These are phyloP conservation scores for Xylophagus ater DNA, from an alignment of 2,888 invertebrate genomes.

Conservation along the genomic window DNA sequence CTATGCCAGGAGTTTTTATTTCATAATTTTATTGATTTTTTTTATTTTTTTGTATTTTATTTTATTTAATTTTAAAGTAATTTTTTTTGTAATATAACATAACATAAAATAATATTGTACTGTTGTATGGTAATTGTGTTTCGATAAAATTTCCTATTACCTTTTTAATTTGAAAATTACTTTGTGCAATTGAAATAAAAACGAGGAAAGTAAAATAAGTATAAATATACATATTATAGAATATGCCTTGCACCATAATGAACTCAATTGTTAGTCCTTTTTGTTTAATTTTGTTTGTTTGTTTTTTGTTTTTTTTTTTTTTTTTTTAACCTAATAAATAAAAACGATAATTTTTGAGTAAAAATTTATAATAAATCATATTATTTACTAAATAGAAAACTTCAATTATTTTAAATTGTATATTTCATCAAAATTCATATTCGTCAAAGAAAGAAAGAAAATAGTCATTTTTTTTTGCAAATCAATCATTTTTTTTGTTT, in stretches of 20 bases:
- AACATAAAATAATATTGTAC: too few species aligned
- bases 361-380: slow-evolving; percentile 10
- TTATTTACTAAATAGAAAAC: not conserved
- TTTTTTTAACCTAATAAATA: slow-evolving; percentile 17
- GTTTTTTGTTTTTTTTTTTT: slow-evolving; percentile 6
- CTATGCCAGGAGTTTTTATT: slow-evolving; percentile 16
- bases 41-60: not conserved
- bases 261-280: too few species aligned
- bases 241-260: slow-evolving; percentile 16
- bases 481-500: slow-evolving; percentile 1
- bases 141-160: slow-evolving; percentile 1
- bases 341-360: slow-evolving; percentile 17
- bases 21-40: not conserved
- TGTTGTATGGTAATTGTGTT: too few species aligned
- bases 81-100: not conserved
- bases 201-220: too few species aligned
- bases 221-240: slow-evolving; percentile 11
- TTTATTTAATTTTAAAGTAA: not conserved
- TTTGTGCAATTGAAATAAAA: slow-evolving; percentile 6
- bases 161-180: slow-evolving; percentile 8
- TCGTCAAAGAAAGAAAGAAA: not conserved
- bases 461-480: not conserved
- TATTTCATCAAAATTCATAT: too few species aligned
- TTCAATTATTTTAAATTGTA: not conserved
- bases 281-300: slow-evolving; percentile 12